Conservation (phyloP, 2,888 invertebrate genomes). For the Melinaea menophilus region DNA sequence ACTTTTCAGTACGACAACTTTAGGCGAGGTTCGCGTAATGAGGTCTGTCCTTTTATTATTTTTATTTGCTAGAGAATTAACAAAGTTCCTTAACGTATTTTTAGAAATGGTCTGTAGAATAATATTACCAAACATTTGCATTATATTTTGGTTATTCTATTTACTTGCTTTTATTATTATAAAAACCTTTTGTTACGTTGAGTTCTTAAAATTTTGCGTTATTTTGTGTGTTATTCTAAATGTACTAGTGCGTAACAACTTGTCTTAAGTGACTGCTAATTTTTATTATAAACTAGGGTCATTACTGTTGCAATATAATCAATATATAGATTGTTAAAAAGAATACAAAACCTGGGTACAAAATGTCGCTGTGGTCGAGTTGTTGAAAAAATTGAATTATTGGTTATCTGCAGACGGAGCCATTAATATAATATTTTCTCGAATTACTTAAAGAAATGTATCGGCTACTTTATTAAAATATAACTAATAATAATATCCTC, state of each 20-base stretch:
- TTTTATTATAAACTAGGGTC: too few species aligned
- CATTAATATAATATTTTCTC: too few species aligned
- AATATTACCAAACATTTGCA: constrained; percentile 6
- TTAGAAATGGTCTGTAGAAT: constrained; percentile 9
- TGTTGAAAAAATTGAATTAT: constrained; percentile 25
- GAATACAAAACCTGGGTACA: too few species aligned
- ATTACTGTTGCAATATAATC: too few species aligned
- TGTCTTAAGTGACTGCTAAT: too few species aligned
- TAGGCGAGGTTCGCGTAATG: constrained; percentile 39
- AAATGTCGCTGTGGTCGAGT: constrained; percentile 19
- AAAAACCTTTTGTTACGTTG: background rate
- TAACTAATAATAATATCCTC: constrained; percentile 7
- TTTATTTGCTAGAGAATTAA: constrained; percentile 29
- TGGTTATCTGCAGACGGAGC: too few species aligned
- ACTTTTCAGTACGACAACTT: constrained; percentile 38
- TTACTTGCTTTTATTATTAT: background rate
- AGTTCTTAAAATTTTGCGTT: background rate
- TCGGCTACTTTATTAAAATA: constrained; percentile 17
- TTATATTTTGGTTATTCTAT: background rate
- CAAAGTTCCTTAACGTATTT: constrained; percentile 19
- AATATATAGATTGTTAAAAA: too few species aligned
- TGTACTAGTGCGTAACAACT: too few species aligned
- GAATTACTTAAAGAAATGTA: constrained; percentile 11
- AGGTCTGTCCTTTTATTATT: constrained; percentile 26
- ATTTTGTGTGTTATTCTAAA: background rate